Evolutionary conservation across 2,797 vertebrate genomes (phyloP), one percentile per base, ranked within the genome.

Genomic region (Iguana delicatissima): DNA sequence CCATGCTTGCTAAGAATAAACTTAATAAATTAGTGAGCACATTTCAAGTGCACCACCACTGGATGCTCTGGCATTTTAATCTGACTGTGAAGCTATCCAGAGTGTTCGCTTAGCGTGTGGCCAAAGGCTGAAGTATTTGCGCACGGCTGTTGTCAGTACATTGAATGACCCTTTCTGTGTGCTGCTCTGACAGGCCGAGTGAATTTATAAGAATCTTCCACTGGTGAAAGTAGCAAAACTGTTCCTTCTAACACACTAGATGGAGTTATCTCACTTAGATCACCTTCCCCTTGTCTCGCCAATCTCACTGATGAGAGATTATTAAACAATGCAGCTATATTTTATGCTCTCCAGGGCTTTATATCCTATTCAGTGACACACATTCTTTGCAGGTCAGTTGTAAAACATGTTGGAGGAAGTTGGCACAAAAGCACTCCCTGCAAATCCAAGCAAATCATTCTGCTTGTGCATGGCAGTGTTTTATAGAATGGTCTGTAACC

Each of bases 301-400:
- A 72, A 73, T 16, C 86, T 74, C 14, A 57, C 88, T 86, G 64
- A 89, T 86, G 94, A 94, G 96, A 74, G 77, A 35, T 94, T 94
- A 57, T 95, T 95, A 96, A 96, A 96, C 92, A 95, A 92, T 0
- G 77, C 95, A 96, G 96, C 96, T 96, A 94, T 86, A 93, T 24
- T 95, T 94, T 96, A 73, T 86, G 91, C 88, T 93, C 93, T 92
- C 86, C 95, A 89, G 82, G 93, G 89, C 90, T 97, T 57, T 94
- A 88, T 94, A 95, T 97, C 95, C 96, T 95, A 92, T 94, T 73
- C 92, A 79, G 29, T 95, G 96, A 97, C 95, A 96, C 96, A 96
- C 96, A 97, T 98, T 97, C 97, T 96, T 96, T 59, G 93, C 96
- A 96, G 97, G 97, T 98, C 97, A 97, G 95, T 88, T 96, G 95